Evolutionary conservation across 1,140 invertebrate genomes (phyloP), one percentile per base, ranked within the genome.

Genomic region (Brachionus sp.): DNA sequence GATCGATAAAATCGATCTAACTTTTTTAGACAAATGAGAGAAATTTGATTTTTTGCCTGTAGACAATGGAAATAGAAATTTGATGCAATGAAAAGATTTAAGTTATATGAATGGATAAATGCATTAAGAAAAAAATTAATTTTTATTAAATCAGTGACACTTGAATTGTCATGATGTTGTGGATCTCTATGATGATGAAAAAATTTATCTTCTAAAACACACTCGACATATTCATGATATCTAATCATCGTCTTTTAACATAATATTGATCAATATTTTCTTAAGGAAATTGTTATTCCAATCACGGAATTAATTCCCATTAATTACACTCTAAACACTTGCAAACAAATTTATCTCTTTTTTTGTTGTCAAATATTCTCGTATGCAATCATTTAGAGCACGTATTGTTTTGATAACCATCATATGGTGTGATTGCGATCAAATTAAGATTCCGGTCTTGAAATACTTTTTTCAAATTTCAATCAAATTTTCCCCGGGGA

Each of bases 211-310:
- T 57, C n/a, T 57, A 57, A 57, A 57, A 57, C 50, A 57, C 5
- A 42, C 39, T 42, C 5, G 39, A 42, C 1, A 42, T 23, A 57
- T 57, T 57, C 50, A 57, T 57, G 50, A 23, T 57, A 57, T 57
- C 19, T 57, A 57, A 57, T 57, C 50, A 57, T 57, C 50, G 9
- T 57, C 7, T 19, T 57, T 57, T 19, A 57, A 9, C 19, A 57
- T 57, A 57, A 19, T 57, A 57, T 57, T 57, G 50, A 57, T 57
- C n/a, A 57, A 57, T 57, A 57, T 57, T 57, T 57, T 57, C 50
- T 23, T 29, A 29, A 57, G 16, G 50, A 57, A 57, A 57, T 57
- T 57, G 19, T 57, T 19, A 57, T 57, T 57, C 50, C 50, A 57
- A 57, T 23, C 50, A 57, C 50, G 50, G 50, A 57, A 57, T 19